Percentiles rank a stretch among this genome's conserved stretches.
Conservation (phyloP, 35 echinoderm and acorn worm species). For the Ophioderma brevispina region DNA sequence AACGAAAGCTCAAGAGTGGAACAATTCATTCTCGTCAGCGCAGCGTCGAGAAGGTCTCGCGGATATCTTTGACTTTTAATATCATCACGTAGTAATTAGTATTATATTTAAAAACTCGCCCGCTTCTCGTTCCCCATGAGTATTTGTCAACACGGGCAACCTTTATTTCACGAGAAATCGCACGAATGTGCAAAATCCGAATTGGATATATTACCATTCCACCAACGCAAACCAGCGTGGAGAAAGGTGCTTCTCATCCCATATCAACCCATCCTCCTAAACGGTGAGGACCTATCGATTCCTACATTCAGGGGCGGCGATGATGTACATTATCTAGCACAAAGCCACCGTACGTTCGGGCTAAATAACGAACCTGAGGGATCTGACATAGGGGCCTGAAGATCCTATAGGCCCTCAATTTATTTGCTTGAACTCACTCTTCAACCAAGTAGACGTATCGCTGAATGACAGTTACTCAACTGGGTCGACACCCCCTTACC, state of each 20-base stretch:
- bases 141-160: conserved; percentile 37
- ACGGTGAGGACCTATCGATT: conserved; percentile 53
- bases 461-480: conserved; percentile 46
- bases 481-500: conserved; percentile 25
- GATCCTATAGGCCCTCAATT: conserved; percentile 39
- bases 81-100: too few relatives aligned
- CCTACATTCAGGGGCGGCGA: conserved; percentile 34
- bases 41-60: not conserved
- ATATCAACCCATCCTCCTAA: conserved; percentile 33
- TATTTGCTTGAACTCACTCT: conserved; percentile 55
- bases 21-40: not conserved
- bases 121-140: too few relatives aligned
- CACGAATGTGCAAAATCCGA: conserved; percentile 51
- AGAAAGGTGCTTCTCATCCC: conserved; percentile 28
- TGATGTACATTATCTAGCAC: conserved; percentile 58
- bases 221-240: conserved; percentile 57
- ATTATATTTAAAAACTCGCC: too few relatives aligned
- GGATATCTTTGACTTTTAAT: conserved; percentile 20
- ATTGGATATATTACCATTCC: conserved; percentile 55
- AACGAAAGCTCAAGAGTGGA: not conserved
- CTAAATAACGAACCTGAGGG: conserved; percentile 45
- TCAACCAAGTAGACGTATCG: conserved; percentile 61
- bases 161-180: conserved; percentile 45
- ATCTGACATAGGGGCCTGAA: conserved; percentile 1
- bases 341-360: conserved; percentile 43